Evolutionary conservation across 2,113 vertebrate species (phyloP).

Genomic region (Chlamydotis undulata): DNA sequence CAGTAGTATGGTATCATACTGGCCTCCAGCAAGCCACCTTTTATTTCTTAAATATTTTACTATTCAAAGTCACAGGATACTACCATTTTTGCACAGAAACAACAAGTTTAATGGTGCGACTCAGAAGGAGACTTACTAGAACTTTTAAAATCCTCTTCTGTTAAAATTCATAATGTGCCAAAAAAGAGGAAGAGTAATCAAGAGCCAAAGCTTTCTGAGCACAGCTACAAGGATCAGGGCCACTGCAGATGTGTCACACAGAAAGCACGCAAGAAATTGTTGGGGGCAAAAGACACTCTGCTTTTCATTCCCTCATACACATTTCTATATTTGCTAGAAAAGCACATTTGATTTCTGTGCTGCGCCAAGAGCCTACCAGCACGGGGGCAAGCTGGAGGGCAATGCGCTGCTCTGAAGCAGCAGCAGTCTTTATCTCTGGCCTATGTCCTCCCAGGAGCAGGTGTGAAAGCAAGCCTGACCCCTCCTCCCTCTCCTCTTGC

Average conservation of each 20-base stretch:
- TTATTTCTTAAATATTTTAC: background rate
- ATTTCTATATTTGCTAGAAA: background rate
- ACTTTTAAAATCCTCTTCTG: background rate
- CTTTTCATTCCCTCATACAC: background rate
- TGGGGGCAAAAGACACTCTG: background rate
- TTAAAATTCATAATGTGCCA: background rate
- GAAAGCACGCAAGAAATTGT: background rate
- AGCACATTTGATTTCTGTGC: background rate
- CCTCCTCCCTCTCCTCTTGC: background rate
- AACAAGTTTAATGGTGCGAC: background rate
- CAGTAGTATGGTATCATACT: background rate
- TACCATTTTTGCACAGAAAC: background rate
- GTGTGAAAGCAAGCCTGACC: background rate
- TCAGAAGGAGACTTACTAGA: background rate
- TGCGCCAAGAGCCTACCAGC: fast-evolving
- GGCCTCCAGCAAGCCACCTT: background rate
- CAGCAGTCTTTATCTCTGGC: background rate
- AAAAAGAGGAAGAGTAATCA: background rate
- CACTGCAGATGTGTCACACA: background rate
- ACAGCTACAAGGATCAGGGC: background rate
- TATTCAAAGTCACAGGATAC: background rate
- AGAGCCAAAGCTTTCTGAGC: background rate
- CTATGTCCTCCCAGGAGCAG: background rate
- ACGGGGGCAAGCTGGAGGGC: background rate
- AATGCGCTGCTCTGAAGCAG: background rate